Evolutionary conservation across 2,888 invertebrate species (phyloP), one percentile per base, ranked within the genome.

Genomic region (Lepidocyrtinus sp.): DNA sequence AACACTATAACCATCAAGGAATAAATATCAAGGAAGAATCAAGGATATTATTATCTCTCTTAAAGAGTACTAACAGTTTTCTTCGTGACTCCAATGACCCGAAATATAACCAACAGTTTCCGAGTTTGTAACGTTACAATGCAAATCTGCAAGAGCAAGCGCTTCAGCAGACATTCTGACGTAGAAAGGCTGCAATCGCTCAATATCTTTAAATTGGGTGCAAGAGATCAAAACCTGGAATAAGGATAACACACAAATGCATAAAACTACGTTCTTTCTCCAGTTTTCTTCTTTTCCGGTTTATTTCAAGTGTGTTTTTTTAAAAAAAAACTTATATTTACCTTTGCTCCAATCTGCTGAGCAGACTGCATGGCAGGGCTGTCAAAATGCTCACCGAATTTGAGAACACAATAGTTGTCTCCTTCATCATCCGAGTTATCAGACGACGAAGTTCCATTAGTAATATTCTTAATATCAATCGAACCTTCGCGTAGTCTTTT

Each of bases 91-190:
- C 98, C 98, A 98, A 77, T 94, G 94, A 1, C 98, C 98, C 69
- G 95, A 98, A 69, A 98, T 90, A 89, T 98, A 98, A n/a, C 98
- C 98, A 87, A 96, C 95, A 15, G 97, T 95, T 90, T 98, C 98
- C 87, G 94, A 94, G 88, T 94, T 94, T n/a, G 95, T 96, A 86
- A 98, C 91, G 89, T 98, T 97, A 88, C 96, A 95, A 88, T 98
- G 98, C 87, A 98, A 94, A 89, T 98, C 97, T 67, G 86, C 85
- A 62, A 87, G 74, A 59, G 85, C 86, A 70, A 87, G 81, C 27
- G 85, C 83, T 67, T 75, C 70, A 62, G 73, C 76, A 72, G 76
- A 81, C 75, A 80, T 80, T 80, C 80, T 80, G 3, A 98, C 93
- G 73, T 95, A 90, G 89, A 98, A 98, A 12, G 98, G 98, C 89